These are phyloP conservation scores for Glandiceps talaboti DNA, from an alignment of 53 echinoderm and acorn worm species.

Conservation along the genomic window DNA sequence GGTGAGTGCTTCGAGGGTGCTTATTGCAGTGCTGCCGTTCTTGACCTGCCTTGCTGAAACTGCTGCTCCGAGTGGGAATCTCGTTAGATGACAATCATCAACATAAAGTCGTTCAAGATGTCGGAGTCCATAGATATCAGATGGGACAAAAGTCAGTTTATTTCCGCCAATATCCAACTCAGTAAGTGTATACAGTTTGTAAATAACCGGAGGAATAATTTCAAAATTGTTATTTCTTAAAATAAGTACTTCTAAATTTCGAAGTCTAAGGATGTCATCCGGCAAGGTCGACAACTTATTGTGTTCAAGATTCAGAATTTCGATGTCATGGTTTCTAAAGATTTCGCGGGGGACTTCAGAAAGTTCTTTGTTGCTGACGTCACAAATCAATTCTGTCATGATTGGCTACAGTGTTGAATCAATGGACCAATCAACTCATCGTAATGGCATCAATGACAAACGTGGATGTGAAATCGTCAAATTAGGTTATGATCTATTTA, in stretches of 20 bases:
- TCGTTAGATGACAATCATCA: neutral
- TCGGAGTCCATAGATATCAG: neutral
- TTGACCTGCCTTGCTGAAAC: neutral
- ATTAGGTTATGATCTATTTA: too few relatives aligned
- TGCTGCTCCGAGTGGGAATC: neutral
- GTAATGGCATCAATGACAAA: too few relatives aligned
- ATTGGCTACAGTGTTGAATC: too few relatives aligned
- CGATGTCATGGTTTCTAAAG: neutral
- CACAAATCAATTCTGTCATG: neutral
- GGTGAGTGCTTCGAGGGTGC: neutral
- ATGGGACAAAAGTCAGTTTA: neutral
- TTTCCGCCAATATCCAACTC: neutral
- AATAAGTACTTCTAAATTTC: neutral
- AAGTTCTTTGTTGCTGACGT: neutral
- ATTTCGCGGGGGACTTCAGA: neutral
- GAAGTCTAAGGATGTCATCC: neutral
- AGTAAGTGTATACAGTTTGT: neutral
- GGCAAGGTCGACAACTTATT: neutral
- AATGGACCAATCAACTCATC: too few relatives aligned
- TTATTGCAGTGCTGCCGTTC: neutral
- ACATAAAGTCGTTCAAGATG: neutral
- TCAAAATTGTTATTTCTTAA: neutral
- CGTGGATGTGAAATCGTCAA: too few relatives aligned
- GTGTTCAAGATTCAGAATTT: neutral
- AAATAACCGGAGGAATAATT: neutral